Conservation (phyloP, 2,888 invertebrate species). For the Phalangium opilio region DNA sequence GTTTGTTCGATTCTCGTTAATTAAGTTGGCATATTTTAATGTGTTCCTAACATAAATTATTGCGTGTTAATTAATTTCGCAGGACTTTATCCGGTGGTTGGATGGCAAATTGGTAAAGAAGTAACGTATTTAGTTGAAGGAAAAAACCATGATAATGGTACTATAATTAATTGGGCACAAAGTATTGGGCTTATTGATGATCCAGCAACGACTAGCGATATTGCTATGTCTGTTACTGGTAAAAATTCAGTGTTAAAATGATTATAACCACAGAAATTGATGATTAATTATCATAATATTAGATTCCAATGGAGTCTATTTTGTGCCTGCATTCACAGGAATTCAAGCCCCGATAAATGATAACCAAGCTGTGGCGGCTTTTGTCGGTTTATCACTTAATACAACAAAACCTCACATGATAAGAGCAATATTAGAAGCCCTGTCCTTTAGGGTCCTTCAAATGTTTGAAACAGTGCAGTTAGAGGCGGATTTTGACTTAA, state of each 20-base stretch:
- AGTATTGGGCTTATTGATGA: conserved; percentile 37
- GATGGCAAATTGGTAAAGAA: conserved; percentile 53
- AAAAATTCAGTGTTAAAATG: not conserved
- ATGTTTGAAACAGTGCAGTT: conserved; percentile 53
- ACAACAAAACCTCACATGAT: conserved; percentile 62
- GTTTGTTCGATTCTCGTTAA: conserved; percentile 27
- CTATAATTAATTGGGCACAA: conserved; percentile 63
- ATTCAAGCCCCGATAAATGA: conserved; percentile 79
- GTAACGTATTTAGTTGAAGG: conserved; percentile 64
- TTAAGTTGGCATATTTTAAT: not conserved
- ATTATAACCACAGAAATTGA: not conserved
- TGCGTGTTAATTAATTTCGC: too few species aligned
- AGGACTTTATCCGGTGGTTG: conserved; percentile 80
- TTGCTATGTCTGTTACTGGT: conserved; percentile 47
- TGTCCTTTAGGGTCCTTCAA: conserved; percentile 64
- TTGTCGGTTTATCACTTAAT: conserved; percentile 54
- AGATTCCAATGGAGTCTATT: conserved; percentile 61
- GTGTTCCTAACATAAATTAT: not conserved
- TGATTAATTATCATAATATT: conserved; percentile 2
- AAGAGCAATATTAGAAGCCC: conserved; percentile 67
- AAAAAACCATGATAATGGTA: conserved; percentile 71
- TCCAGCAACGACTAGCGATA: conserved; percentile 46
- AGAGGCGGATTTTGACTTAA: conserved; percentile 44
- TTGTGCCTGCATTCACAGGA: conserved; percentile 79
- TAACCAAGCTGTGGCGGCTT: conserved; percentile 63